Evolutionary conservation across 2,113 vertebrate species (phyloP).

Genomic region (Oryzias melastigma): DNA sequence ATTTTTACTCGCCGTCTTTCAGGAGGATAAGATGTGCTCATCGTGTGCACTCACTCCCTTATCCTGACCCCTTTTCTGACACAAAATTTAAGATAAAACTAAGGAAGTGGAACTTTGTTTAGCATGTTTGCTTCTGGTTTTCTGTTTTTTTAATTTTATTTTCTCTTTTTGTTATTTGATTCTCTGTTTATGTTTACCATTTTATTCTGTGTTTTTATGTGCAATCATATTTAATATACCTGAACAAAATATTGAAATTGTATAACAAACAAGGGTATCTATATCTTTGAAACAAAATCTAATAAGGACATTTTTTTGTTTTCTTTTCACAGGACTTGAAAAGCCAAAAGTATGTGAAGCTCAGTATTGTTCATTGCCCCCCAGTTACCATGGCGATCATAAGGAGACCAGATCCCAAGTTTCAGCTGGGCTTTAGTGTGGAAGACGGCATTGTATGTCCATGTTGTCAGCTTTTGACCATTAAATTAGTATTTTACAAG

Average conservation of each 20-base stretch:
- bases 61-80: not conserved
- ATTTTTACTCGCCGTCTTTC: not conserved
- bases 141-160: too few relatives aligned
- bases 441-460: conserved; percentile 91
- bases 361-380: conserved; percentile 92
- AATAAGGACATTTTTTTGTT: not conserved
- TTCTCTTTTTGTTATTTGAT: too few relatives aligned
- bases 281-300: too few relatives aligned
- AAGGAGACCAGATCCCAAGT: conserved; percentile 84
- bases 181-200: too few relatives aligned
- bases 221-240: too few relatives aligned
- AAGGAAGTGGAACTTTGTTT: too few relatives aligned
- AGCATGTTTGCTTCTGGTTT: too few relatives aligned
- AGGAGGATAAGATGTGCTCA: not conserved
- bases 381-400: conserved; percentile 94
- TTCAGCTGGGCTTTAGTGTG: conserved; percentile 95
- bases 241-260: too few relatives aligned
- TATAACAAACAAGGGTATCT: too few relatives aligned
- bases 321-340: conserved; percentile 83
- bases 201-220: too few relatives aligned
- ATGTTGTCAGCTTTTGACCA: not conserved
- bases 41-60: not conserved
- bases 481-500: fast-evolving
- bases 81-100: too few relatives aligned
- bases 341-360: conserved; percentile 80